Base-by-base conservation (phyloP, 1,140 invertebrate genomes). In the Cydia splendana region DNA sequence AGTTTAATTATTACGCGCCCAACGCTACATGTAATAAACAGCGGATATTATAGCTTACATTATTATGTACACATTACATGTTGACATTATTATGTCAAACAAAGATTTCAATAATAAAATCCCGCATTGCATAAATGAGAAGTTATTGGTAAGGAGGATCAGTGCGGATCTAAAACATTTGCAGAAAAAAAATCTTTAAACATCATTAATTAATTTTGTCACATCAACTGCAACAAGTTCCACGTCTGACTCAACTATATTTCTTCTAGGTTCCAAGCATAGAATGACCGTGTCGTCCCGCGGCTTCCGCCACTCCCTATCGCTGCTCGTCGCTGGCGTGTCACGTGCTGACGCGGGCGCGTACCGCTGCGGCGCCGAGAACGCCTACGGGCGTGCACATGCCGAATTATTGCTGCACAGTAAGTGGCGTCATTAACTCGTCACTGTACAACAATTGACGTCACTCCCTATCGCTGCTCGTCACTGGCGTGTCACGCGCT, bases 281-380 rank as follows among this genome's bases (percentile, higher is more conserved):
- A 83, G 83, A 65, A 28, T 91, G 1, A 84, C 79, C n/a, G 82
- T 84, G 48, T 78, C 82, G 0, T 81, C 87, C 0, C 81, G 89
- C 75, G 91, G 88, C 3, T 91, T 90, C 79, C 85, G 89, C 0
- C 88, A 92, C 77, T 86, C 89, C 0, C n/a, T 90, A 30, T 85
- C 79, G 18, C 78, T 92, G 9, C 77, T 84, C 13, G 88, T 91
- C 34, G 81, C 74, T 42, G 85, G 85, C 4, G 89, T 92, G 88
- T 84, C 89, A 1, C 77, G 86, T 5, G 87, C 85, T 9, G 91
- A 92, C 75, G 91, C 91, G 0, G 91, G 91, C 5, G 85, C 91
- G 0, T 92, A 92, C 78, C 79, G 90, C 5, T 92, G 91, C 73
- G 86, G 88, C 48, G 88, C 86, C 0, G 90, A 91, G 74, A 92